These are phyloP conservation scores for Macquaria australasica DNA, from an alignment of 2,113 vertebrate species.

Conservation along the genomic window DNA sequence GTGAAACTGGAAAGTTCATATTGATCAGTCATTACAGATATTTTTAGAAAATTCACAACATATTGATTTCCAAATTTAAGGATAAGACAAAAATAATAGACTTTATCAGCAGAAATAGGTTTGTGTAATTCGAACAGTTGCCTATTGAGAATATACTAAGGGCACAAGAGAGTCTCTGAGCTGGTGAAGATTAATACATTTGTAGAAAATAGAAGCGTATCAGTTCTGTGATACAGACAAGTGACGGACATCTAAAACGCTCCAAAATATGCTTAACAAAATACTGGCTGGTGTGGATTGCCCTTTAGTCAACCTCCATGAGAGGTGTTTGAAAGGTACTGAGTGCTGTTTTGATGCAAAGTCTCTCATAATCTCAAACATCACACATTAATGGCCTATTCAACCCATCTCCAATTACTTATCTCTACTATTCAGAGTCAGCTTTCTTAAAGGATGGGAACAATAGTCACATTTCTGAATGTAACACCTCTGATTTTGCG, in stretches of 20 bases:
- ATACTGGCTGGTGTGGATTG: not conserved
- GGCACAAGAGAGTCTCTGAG: not conserved
- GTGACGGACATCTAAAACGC: constrained; percentile 18
- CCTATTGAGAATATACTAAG: not conserved
- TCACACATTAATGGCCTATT: constrained; percentile 36
- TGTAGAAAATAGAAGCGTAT: not conserved
- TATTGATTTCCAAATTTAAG: not conserved
- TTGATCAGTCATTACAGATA: not conserved
- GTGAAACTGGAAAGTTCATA: not conserved
- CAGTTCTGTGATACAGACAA: not conserved
- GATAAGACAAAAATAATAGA: not conserved
- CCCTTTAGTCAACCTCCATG: constrained; percentile 28
- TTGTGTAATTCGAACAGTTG: not conserved
- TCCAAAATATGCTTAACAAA: not conserved
- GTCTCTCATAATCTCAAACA: constrained; percentile 23
- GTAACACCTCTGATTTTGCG: constrained; percentile 54
- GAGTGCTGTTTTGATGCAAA: constrained; percentile 54
- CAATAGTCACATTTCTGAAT: constrained; percentile 44
- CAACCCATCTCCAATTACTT: constrained; percentile 35
- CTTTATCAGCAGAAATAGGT: not conserved
- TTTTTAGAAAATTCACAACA: not conserved
- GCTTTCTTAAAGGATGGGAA: constrained; percentile 34
- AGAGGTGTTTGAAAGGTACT: constrained; percentile 19
- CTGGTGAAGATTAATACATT: constrained; percentile 5
- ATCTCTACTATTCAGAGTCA: constrained; percentile 33